These are phyloP conservation scores for Bubalus kerabau DNA, from an alignment of 2,113 vertebrate genomes.

Conservation along the genomic window DNA sequence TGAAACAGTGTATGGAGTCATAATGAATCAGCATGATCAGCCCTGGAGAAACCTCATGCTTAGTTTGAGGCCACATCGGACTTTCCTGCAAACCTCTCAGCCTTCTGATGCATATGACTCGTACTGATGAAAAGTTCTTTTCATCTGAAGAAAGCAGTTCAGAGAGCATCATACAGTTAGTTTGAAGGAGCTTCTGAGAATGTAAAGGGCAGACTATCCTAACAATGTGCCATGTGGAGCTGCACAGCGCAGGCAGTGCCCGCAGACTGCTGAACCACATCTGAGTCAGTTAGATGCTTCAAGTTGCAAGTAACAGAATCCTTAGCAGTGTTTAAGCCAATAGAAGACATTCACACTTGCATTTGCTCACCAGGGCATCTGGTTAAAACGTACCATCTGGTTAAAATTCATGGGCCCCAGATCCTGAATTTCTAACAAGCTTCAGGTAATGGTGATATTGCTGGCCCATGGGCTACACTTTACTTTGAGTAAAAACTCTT, in stretches of 20 bases:
- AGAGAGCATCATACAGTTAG: background rate
- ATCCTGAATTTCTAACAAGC: background rate
- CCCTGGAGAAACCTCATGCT: background rate
- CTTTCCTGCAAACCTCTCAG: background rate
- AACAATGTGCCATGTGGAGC: background rate
- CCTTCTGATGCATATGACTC: background rate
- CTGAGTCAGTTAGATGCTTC: too few species aligned
- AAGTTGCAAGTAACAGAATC: background rate
- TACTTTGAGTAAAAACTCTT: background rate
- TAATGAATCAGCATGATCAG: background rate
- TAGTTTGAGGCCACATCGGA: accelerated
- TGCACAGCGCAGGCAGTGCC: background rate
- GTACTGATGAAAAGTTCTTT: background rate
- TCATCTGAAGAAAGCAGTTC: background rate
- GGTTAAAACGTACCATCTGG: background rate
- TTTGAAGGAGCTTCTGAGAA: background rate
- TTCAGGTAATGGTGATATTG: background rate
- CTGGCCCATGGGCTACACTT: background rate
- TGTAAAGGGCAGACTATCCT: background rate
- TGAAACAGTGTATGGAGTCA: background rate
- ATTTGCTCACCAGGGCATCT: background rate
- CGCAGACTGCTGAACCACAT: accelerated
- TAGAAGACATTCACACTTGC: background rate
- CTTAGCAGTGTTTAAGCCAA: background rate
- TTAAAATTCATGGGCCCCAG: background rate